phyloP scores from a whole-genome alignment of 2,888 invertebrate genomes.

The Drosophila cyrtoloma region DNA sequence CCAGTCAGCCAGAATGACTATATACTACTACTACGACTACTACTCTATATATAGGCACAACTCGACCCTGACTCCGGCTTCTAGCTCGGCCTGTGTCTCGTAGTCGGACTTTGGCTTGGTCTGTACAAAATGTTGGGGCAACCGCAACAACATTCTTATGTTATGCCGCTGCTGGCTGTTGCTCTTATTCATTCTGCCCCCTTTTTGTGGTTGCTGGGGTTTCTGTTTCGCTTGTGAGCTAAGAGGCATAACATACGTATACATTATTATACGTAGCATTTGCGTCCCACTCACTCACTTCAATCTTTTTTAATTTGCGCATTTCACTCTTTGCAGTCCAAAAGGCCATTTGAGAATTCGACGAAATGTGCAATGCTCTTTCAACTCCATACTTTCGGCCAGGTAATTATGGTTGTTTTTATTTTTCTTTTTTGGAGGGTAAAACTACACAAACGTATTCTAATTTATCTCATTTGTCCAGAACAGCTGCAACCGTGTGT shows the following conservation, averaged over 20 bases:
- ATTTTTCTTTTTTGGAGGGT: slow-evolving; percentile 3
- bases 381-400: slow-evolving; percentile 14
- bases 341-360: slow-evolving; percentile 12
- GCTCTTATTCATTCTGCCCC: slow-evolving; percentile 22
- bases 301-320: slow-evolving; percentile 58
- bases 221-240: slow-evolving; percentile 31
- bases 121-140: slow-evolving; percentile 35
- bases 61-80: slow-evolving; percentile 18
- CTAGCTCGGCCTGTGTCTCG: slow-evolving; percentile 1
- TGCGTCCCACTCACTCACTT: slow-evolving; percentile 8
- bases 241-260: slow-evolving; percentile 14
- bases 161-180: slow-evolving; percentile 29
- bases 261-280: not conserved
- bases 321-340: slow-evolving; percentile 36
- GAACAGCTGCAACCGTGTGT: slow-evolving; percentile 19
- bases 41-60: not conserved
- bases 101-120: not conserved
- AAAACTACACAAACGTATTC: slow-evolving; percentile 1
- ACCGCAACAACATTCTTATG: slow-evolving; percentile 67
- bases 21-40: slow-evolving; percentile 1
- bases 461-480: slow-evolving; percentile 40
- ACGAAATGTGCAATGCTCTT: slow-evolving; percentile 54
- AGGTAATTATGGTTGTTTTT: slow-evolving; percentile 58
- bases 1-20: slow-evolving; percentile 22
- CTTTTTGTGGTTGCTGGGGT: slow-evolving; percentile 45